Base-by-base conservation (phyloP, 2,888 invertebrate species). In the Vannuccia rotundouncinata region DNA sequence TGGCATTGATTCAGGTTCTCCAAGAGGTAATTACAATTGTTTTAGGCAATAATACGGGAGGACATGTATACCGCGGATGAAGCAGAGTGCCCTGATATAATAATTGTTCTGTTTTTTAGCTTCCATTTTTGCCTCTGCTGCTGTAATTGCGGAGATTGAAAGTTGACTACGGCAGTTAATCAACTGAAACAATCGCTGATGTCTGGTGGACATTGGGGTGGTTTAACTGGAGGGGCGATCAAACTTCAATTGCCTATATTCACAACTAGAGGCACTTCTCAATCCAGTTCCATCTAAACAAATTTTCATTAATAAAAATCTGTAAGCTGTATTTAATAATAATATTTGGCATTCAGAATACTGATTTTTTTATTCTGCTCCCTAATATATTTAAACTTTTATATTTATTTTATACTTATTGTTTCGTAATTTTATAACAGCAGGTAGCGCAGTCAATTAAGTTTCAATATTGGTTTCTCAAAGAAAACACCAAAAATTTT, bases 101-200 rank as follows among this genome's bases (percentile, higher is more conserved):
- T 66, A 66, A 66, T 22, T 66, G 66, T 66, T 66, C 17, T 66
- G 10, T 66, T 66, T 66, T 66, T 66, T 66, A 66, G 66, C 66
- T 22, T 66, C 66, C 66, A 66, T 22, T 66, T 66, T 13, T n/a
- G 66, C 66, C 25, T 66, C 66, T 66, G 66, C 66, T 66, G 25
- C 66, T n/a, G 66, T 66, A 27, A 66, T 66, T 22, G 66, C 66
- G 66, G 66, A 66, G 25, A 66, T 66, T 5, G 66, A n/a, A 66
- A 66, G 66, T 22, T 66, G 66, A n/a, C n/a, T n/a, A n/a, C n/a
- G n/a, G n/a, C n/a, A n/a, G 10, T 13, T 2, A 13, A 13, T 5
- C 66, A 66, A 66, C 10, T 66, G 66, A 66, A 66, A 27, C 10
- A 66, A 27, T 66, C 66, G 5, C 2, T 66, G 66, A 5, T 5